A percentile compares a stretch with the other conserved stretches of the same genome.
These are phyloP conservation scores for Autographa gamma DNA, from an alignment of 2,888 invertebrate species.

Conservation along the genomic window DNA sequence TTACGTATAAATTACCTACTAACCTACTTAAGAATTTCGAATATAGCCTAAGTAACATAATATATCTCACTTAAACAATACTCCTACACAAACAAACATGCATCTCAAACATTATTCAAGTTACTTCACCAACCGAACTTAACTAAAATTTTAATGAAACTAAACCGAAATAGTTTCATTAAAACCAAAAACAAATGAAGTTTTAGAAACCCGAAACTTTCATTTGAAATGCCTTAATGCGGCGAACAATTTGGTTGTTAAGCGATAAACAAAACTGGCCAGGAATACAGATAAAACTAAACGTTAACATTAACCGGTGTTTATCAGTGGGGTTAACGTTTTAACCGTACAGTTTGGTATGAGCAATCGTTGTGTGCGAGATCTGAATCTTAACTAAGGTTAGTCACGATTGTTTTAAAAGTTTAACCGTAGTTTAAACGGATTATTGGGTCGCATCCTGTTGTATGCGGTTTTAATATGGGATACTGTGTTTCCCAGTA, in stretches of 20 bases:
- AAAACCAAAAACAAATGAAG: constrained; percentile 36
- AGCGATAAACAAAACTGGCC: constrained; percentile 60
- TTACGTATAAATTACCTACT: too few relatives aligned
- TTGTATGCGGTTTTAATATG: constrained; percentile 24
- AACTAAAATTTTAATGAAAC: too few relatives aligned
- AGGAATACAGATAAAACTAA: constrained; percentile 63
- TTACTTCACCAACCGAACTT: constrained; percentile 7
- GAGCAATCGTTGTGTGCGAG: constrained; percentile 80
- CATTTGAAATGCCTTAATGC: constrained; percentile 55
- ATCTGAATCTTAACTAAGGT: constrained; percentile 84
- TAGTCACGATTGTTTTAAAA: constrained; percentile 79
- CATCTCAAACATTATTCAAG: background rate
- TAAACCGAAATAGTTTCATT: constrained; percentile 9
- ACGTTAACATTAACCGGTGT: constrained; percentile 63
- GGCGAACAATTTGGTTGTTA: constrained; percentile 46
- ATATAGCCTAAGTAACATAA: too few relatives aligned
- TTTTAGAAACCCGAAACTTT: constrained; percentile 41
- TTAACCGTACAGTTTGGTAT: constrained; percentile 71
- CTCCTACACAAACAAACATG: too few relatives aligned
- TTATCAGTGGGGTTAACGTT: constrained; percentile 56
- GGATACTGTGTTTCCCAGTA: too few relatives aligned
- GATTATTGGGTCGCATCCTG: constrained; percentile 62
- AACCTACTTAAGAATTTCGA: too few relatives aligned
- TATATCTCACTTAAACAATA: too few relatives aligned
- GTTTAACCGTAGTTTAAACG: constrained; percentile 57